Evolutionary conservation across 1,140 invertebrate genomes (phyloP), one percentile per base, ranked within the genome.

Genomic region (Drosophila suzukii): DNA sequence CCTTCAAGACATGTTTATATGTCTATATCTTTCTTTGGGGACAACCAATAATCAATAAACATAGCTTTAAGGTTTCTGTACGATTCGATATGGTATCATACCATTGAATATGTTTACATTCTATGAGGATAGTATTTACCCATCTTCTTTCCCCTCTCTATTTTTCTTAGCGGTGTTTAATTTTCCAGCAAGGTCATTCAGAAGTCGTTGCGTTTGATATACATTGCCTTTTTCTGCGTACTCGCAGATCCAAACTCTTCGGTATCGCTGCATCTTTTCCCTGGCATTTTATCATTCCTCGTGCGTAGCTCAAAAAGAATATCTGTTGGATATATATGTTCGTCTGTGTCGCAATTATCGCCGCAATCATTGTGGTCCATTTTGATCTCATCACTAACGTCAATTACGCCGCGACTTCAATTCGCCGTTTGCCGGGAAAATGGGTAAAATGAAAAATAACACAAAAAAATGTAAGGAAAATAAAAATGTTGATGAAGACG

Each of bases 321-420:
- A 56, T 27, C 17, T 30, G n/a, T 36, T 5, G 27, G 27, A 36
- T 36, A 12, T n/a, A 39, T n/a, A 5, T 56, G 59, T 74, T 56
- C 57, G 68, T 75, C 60, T 86, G 62, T 88, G 66, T 54, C 83
- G 83, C 82, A 86, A 86, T 86, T 86, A 86, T 86, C 82, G 83
- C 70, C 75, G 79, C 81, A 78, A 86, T 86, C 78, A 86, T 75
- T 76, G 78, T 86, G 82, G 82, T 86, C 82, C 83, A 86, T 86
- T 86, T 86, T 86, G 82, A 76, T 76, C 75, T 85, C 82, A 82
- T 85, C 78, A 67, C 75, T 73, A 81, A 73, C 79, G 65, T 81
- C 82, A 85, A 85, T 86, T 85, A 85, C 82, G 63, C 62, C 78
- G 72, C 62, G 73, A 66, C 68, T 71, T 58, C 68, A 71, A 71